These are phyloP conservation scores for Dolichomitus sp. DNA, from an alignment of 2,888 invertebrate species.

Conservation along the genomic window DNA sequence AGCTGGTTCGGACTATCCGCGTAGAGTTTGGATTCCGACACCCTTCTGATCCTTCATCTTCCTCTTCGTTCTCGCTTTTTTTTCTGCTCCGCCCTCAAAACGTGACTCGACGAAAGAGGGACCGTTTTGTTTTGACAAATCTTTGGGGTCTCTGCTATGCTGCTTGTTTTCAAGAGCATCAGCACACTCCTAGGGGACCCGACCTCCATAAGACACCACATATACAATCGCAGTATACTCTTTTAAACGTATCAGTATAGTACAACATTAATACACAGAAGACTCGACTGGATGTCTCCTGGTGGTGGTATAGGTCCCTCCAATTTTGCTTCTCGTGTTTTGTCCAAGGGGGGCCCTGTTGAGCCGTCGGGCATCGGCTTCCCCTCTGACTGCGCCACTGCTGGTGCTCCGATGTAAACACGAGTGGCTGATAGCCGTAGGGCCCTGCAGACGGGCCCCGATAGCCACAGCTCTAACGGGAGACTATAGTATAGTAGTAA, in stretches of 20 bases:
- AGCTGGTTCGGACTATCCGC: constrained; percentile 53
- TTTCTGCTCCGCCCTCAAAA: constrained; percentile 70
- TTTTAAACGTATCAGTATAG: constrained; percentile 8
- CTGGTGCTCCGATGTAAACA: constrained; percentile 81
- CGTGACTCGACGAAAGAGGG: constrained; percentile 82
- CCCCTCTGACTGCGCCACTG: constrained; percentile 69
- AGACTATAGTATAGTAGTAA: constrained; percentile 26
- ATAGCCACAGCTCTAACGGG: constrained; percentile 42
- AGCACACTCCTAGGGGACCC: constrained; percentile 1
- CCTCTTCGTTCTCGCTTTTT: constrained; percentile 31
- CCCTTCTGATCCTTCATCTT: constrained; percentile 38
- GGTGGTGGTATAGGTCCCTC: constrained; percentile 12
- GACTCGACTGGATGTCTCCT: neutral
- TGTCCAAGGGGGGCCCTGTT: constrained; percentile 38
- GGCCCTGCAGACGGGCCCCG: constrained; percentile 69
- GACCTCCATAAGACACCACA: neutral
- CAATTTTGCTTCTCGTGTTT: constrained; percentile 50
- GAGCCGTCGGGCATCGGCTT: constrained; percentile 16
- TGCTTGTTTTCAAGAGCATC: constrained; percentile 15
- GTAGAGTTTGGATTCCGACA: constrained; percentile 36
- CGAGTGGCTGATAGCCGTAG: constrained; percentile 83
- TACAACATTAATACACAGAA: constrained; percentile 33
- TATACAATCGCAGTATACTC: neutral
- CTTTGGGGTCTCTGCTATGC: constrained; percentile 68
- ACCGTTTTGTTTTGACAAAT: constrained; percentile 83